phyloP scores from a whole-genome alignment of 2,113 vertebrate species.

The Pseudorectes ferrugineus region DNA sequence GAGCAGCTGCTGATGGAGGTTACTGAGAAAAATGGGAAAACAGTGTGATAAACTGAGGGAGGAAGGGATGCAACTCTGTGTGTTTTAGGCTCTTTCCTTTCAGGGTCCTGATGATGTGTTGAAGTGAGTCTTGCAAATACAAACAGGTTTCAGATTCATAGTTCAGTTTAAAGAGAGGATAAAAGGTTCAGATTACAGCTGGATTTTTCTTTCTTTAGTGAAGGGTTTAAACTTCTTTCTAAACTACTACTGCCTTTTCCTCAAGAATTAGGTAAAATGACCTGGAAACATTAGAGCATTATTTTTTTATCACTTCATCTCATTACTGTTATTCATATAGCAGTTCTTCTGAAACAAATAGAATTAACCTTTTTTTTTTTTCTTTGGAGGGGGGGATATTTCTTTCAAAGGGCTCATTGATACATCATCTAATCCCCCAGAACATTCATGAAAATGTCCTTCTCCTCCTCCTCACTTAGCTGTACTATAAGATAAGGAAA shows the following conservation, averaged over 20 bases:
- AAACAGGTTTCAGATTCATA: not conserved
- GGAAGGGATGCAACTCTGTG: not conserved
- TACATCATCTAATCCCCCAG: not conserved
- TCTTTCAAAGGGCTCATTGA: not conserved
- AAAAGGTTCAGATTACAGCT: not conserved
- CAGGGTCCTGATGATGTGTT: not conserved
- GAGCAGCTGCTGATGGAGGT: constrained; percentile 55
- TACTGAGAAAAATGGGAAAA: constrained; percentile 36
- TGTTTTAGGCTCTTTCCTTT: not conserved
- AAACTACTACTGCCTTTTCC: not conserved
- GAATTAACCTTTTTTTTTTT: not conserved
- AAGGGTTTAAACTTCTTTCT: not conserved
- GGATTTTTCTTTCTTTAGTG: not conserved
- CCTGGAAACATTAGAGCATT: not conserved
- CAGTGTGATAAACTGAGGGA: not conserved
- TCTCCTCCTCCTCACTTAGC: not conserved
- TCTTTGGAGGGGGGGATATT: rapidly evolving
- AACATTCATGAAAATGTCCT: not conserved
- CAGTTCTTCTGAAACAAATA: not conserved
- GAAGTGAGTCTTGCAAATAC: not conserved
- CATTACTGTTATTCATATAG: not conserved
- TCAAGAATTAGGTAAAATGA: not conserved
- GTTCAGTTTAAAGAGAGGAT: not conserved
- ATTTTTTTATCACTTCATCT: not conserved
- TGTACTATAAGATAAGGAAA: not conserved